Evolutionary conservation across 2,888 invertebrate species (phyloP), one percentile per base, ranked within the genome.

Genomic region (Hydropsyche betteni): DNA sequence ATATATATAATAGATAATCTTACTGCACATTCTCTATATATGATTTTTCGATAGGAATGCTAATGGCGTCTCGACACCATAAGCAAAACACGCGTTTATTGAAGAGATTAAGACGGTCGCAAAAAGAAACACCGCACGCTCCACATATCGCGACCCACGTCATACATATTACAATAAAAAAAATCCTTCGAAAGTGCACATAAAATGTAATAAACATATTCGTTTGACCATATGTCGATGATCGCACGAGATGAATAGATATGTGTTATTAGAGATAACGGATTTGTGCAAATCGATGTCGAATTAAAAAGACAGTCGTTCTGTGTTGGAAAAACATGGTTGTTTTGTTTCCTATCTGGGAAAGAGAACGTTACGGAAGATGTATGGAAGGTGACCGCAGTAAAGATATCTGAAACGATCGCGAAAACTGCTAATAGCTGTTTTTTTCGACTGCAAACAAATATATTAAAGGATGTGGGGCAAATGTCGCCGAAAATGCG

Each of bases 81-180:
- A 53, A 53, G 53, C 53, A 14, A 53, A 53, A 53, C 12, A 51
- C 51, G 51, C 51, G 12, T 12, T 51, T 53, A 10, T 24, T 2
- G 24, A 24, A 24, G 24, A 24, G 24, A 24, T 24, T 24, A 24
- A 24, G 24, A 24, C 24, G 24, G 24, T 24, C 24, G n/a, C 8
- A 51, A n/a, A 51, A n/a, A 51, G n/a, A 51, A n/a, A 51, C 10
- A 51, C n/a, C 51, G 8, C 61, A 33, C 61, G 61, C 61, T 61
- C 61, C 61, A 61, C 16, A 61, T 61, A 61, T 16, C 33, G 16
- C 24, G 61, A 33, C 61, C 61, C 61, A 61, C 61, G 61, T 61
- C 33, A 61, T 6, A 61, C 33, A 24, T 16, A 61, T 8, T 61
- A 6, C 61, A 10, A 6, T 24, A 51, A n/a, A 51, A 51, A n/a